Evolutionary conservation across 2,888 invertebrate genomes (phyloP).

Genomic region (Tetragonisca angustula): DNA sequence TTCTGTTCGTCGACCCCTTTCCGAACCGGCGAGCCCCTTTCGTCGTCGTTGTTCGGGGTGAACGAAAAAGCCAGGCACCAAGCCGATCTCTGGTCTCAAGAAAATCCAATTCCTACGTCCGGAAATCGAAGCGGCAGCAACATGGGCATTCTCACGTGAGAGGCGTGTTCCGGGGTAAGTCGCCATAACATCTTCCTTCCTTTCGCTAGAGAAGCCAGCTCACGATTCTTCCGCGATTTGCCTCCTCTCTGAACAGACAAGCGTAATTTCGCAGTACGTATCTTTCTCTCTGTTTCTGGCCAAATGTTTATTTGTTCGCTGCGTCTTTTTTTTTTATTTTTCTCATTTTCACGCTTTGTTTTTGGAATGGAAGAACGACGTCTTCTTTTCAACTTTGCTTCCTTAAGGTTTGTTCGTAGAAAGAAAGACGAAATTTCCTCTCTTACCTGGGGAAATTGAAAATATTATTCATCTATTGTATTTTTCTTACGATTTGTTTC

Average conservation of each 20-base stretch:
- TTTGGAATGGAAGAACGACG: not conserved
- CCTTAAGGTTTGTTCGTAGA: not conserved
- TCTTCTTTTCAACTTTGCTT: not conserved
- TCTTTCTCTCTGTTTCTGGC: too few relatives aligned
- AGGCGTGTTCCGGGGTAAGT: conserved; percentile 57
- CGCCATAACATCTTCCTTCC: conserved; percentile 44
- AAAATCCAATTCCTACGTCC: not conserved
- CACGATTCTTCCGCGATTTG: not conserved
- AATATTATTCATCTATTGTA: not conserved
- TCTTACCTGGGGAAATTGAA: not conserved
- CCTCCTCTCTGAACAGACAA: not conserved
- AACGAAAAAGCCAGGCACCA: not conserved
- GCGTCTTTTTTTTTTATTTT: not conserved
- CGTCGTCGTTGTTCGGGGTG: not conserved
- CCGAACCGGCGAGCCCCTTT: not conserved
- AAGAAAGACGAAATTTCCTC: not conserved
- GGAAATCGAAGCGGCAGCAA: conserved; percentile 20
- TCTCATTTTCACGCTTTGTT: not conserved
- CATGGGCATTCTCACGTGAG: conserved; percentile 54
- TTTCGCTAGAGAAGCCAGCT: not conserved
- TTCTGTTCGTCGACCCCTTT: conserved; percentile 3
- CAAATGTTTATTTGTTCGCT: too few relatives aligned
- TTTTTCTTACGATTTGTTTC: not conserved
- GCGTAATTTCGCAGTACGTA: too few relatives aligned
- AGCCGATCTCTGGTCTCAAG: not conserved